phyloP scores from a whole-genome alignment of 2,113 vertebrate genomes.

The Diphyllodes magnificus region DNA sequence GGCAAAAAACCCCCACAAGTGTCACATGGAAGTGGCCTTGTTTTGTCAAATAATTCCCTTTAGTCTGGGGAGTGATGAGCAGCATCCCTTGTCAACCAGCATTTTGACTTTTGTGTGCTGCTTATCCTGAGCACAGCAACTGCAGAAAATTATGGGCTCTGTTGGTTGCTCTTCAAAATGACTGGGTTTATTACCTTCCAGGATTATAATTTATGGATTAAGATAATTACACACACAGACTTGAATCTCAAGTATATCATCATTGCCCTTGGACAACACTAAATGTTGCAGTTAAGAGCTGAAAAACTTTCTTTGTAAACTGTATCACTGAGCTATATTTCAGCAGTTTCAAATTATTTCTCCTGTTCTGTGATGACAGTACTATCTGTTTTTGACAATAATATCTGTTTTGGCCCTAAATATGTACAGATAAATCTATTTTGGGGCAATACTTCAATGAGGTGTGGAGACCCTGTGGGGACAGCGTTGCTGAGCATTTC shows the following conservation, averaged over 20 bases:
- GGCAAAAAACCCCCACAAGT: neutral
- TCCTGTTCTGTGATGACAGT: neutral
- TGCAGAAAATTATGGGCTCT: constrained; percentile 6
- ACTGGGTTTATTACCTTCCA: neutral
- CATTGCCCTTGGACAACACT: neutral
- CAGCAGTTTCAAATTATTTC: neutral
- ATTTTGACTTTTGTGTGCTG: neutral
- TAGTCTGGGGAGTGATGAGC: neutral
- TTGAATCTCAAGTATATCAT: neutral
- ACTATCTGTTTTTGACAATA: neutral
- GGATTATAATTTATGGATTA: constrained; percentile 14
- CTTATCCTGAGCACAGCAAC: neutral
- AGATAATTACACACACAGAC: neutral
- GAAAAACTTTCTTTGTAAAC: neutral
- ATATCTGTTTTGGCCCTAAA: neutral
- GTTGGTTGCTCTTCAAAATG: constrained; percentile 5
- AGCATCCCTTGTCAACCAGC: neutral
- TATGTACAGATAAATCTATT: neutral
- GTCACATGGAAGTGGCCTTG: neutral
- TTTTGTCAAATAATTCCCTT: neutral
- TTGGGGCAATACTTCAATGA: neutral
- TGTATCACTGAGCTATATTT: neutral
- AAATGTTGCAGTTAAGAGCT: neutral
- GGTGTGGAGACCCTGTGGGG: neutral
- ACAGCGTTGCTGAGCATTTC: neutral